These are phyloP conservation scores for Periophthalmus modestus DNA, from an alignment of 2,113 vertebrate species.

Conservation along the genomic window DNA sequence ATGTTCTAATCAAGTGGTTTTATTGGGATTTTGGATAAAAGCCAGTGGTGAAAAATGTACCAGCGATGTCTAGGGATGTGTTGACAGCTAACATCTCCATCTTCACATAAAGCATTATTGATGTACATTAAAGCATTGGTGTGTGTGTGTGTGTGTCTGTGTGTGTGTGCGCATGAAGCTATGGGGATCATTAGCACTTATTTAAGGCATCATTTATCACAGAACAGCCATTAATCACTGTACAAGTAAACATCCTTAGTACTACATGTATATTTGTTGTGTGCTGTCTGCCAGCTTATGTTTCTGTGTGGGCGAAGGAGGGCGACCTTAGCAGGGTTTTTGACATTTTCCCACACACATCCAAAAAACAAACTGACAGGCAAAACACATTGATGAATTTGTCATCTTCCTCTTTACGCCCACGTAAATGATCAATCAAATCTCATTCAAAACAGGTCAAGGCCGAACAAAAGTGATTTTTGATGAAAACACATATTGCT, in stretches of 20 bases:
- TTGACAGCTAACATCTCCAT: constrained; percentile 66
- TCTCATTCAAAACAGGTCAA: constrained; percentile 12
- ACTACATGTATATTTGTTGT: constrained; percentile 18
- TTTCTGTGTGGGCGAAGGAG: constrained; percentile 1
- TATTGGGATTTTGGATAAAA: neutral
- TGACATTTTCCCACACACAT: constrained; percentile 69
- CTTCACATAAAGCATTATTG: constrained; percentile 29
- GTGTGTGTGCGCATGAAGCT: constrained; percentile 14
- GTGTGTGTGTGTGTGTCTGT: constrained; percentile 35
- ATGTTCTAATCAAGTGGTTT: neutral
- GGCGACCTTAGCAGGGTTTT: constrained; percentile 40
- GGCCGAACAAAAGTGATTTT: neutral
- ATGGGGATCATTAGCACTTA: constrained; percentile 38
- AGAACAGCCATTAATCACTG: constrained; percentile 41
- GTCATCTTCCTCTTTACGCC: constrained; percentile 45
- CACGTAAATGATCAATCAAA: constrained; percentile 53
- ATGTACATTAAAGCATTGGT: constrained; percentile 55
- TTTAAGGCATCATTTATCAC: constrained; percentile 56
- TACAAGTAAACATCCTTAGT: constrained; percentile 10
- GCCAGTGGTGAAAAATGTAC: constrained; percentile 29
- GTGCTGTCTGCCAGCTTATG: neutral
- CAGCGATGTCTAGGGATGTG: constrained; percentile 6
- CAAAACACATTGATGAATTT: constrained; percentile 50
- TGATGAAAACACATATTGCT: neutral
- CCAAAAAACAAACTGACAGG: constrained; percentile 46